phyloP scores from a whole-genome alignment of 1,140 invertebrate species.

The Saccostrea glomerata region DNA sequence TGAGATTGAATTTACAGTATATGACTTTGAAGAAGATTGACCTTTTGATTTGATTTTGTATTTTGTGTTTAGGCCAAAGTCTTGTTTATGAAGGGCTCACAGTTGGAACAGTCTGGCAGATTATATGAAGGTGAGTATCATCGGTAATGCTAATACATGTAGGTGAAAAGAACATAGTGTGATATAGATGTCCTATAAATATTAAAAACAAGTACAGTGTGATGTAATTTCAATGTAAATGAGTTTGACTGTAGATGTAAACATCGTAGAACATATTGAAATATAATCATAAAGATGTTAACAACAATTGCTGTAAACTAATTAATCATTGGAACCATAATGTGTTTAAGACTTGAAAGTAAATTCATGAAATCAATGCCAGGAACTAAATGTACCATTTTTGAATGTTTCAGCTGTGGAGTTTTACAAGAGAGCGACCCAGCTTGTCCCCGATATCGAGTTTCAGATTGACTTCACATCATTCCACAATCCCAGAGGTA shows the following conservation, averaged over 20 bases:
- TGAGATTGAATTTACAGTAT: no score
- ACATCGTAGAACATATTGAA: not conserved
- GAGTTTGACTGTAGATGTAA: not conserved
- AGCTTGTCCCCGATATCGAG: slow-evolving; percentile 35
- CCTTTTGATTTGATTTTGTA: not conserved
- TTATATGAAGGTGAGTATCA: slow-evolving; percentile 71
- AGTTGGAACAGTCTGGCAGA: slow-evolving; percentile 73
- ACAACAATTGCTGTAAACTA: not conserved
- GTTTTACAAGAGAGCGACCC: slow-evolving; percentile 28
- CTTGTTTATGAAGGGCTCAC: slow-evolving; percentile 75
- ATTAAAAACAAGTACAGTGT: not conserved
- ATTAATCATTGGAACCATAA: not conserved
- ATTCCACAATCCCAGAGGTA: slow-evolving; percentile 29
- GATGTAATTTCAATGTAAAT: not conserved
- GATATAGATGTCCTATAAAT: not conserved
- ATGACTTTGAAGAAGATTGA: no score
- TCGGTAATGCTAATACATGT: not conserved
- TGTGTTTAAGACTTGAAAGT: not conserved
- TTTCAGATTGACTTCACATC: slow-evolving; percentile 34
- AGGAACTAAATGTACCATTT: not conserved
- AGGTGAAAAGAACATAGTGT: not conserved
- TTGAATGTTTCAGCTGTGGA: not conserved
- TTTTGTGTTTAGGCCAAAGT: slow-evolving; percentile 67
- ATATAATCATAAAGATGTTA: not conserved
- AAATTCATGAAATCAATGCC: not conserved